Percentiles rank a stretch among this genome's conserved stretches.
These are phyloP conservation scores for Forbesichthys papilliferus DNA, from an alignment of 2,113 vertebrate genomes.

Conservation along the genomic window DNA sequence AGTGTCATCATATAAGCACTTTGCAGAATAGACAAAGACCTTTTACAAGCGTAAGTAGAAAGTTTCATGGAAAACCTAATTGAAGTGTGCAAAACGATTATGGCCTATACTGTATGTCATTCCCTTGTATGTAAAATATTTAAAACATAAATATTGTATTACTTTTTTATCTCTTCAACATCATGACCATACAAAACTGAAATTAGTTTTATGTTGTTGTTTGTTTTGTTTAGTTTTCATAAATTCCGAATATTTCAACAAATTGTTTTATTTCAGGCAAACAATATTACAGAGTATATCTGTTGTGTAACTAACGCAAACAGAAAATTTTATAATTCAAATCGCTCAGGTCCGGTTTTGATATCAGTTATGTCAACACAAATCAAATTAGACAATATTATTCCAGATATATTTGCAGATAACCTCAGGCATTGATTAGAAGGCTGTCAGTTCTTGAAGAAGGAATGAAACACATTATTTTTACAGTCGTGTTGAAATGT, in stretches of 20 bases:
- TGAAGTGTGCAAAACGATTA: not conserved
- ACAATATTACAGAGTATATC: too few relatives aligned
- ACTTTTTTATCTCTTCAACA: too few relatives aligned
- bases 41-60: slow-evolving; percentile 17
- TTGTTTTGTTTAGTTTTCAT: too few relatives aligned
- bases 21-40: slow-evolving; percentile 44
- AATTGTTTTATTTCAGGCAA: too few relatives aligned
- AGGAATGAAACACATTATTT: not conserved
- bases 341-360: too few relatives aligned
- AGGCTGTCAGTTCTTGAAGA: not conserved
- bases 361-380: too few relatives aligned
- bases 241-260: not conserved
- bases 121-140: not conserved
- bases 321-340: too few relatives aligned
- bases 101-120: too few relatives aligned
- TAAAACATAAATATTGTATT: too few relatives aligned
- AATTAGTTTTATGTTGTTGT: not conserved
- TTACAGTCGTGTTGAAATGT: not conserved
- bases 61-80: not conserved
- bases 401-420: not conserved
- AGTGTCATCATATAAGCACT: slow-evolving; percentile 10
- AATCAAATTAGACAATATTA: not conserved
- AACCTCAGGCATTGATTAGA: not conserved
- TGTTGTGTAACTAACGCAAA: too few relatives aligned
- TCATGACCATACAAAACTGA: not conserved